Base-by-base conservation (phyloP, 2,888 invertebrate species). In the Rhodophaea formosa region DNA sequence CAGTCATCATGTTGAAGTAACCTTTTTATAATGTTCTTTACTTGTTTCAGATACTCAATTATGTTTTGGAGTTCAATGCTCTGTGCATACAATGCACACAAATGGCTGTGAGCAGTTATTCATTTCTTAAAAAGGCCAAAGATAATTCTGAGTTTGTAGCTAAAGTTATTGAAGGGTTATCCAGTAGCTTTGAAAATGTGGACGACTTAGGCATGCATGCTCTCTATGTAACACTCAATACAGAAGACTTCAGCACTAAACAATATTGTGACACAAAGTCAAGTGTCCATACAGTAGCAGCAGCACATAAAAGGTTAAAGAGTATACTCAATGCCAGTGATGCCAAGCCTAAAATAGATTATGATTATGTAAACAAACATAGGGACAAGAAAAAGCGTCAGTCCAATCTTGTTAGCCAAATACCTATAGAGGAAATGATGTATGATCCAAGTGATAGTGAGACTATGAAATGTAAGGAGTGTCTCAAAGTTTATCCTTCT, bases 11-110 rank as follows among this genome's bases (percentile, higher is more conserved):
- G 5, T 23, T 2, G 23, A 23, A 23, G 5, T 3, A 2, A 23
- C 23, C 23, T 8, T 49, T 14, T 30, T 17, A 54, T 14, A 44
- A 56, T 53, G 16, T 45, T 32, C 29, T n/a, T 32, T 32, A 58
- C 60, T 58, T 58, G 43, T 85, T 86, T 56, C 82, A 87, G 87
- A 68, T 76, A 15, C 67, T 60, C 46, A 68, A 70, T 39, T 76
- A 72, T 58, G 56, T 84, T 35, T 62, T 69, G 8, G 62, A 71
- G 45, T 78, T 82, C 56, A 71, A 80, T 52, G 60, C 68, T 35
- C 49, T 88, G 3, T 88, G 88, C 61, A 65, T 68, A 23, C 63
- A 69, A 23, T 88, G 88, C 61, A 63, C 69, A 3, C 74, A 71
- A 55, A 60, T 66, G 8, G 76, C 80, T 6, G 66, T 81, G 47